These are phyloP conservation scores for Pseudolaguvia tuberculata DNA, from an alignment of 2,113 vertebrate species.

Conservation along the genomic window DNA sequence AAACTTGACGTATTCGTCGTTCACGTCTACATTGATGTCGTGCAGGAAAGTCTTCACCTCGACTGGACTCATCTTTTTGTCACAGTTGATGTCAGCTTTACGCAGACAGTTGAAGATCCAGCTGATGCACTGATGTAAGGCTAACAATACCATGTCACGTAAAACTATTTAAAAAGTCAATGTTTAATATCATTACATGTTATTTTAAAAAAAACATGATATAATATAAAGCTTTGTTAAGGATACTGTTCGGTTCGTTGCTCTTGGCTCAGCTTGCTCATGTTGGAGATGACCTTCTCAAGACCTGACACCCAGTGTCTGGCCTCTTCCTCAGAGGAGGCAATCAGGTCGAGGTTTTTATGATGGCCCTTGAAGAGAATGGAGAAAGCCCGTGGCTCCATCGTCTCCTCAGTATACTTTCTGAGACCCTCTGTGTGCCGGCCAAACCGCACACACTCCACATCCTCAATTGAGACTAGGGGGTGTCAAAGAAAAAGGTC, in stretches of 20 bases:
- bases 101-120: conserved; percentile 88
- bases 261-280: conserved; percentile 71
- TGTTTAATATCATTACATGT: neutral
- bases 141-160: conserved; percentile 9
- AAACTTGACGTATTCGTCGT: conserved; percentile 78
- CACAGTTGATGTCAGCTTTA: conserved; percentile 90
- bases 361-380: conserved; percentile 86
- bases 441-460: conserved; percentile 79
- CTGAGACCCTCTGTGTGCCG: conserved; percentile 87
- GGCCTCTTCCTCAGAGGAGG: conserved; percentile 74
- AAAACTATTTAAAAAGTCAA: neutral
- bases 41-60: conserved; percentile 87
- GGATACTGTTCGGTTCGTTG: conserved; percentile 94
- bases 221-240: no score
- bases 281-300: conserved; percentile 74
- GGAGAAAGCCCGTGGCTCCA: conserved; percentile 83
- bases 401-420: conserved; percentile 80
- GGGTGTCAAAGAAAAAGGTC: neutral
- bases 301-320: conserved; percentile 84
- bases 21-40: conserved; percentile 83
- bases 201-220: neutral
- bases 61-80: conserved; percentile 83
- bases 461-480: conserved; percentile 85
- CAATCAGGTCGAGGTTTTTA: conserved; percentile 89
- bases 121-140: conserved; percentile 75